phyloP scores from a whole-genome alignment of 2,113 vertebrate genomes.

The Paraplagusia blochii region DNA sequence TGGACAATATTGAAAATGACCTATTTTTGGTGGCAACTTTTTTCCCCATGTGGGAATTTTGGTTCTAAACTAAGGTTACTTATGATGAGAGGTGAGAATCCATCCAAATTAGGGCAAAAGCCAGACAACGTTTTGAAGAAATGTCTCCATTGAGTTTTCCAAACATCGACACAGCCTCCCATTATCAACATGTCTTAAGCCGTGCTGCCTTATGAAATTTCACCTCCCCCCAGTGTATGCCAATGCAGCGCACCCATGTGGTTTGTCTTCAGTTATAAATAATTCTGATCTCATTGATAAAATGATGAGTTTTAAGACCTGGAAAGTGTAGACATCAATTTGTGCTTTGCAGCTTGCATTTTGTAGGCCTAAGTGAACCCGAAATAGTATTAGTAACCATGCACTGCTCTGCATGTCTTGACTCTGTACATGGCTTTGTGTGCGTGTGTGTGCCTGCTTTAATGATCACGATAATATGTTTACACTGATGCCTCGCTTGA shows the following conservation, averaged over 20 bases:
- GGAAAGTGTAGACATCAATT: constrained; percentile 9
- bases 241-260: constrained; percentile 45
- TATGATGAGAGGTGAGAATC: background rate
- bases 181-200: constrained; percentile 64
- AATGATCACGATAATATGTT: constrained; percentile 65
- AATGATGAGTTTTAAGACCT: constrained; percentile 6
- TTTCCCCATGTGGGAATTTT: constrained; percentile 12
- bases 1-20: constrained; percentile 30
- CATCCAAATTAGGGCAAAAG: constrained; percentile 32
- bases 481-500: constrained; percentile 57
- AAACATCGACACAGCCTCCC: constrained; percentile 36
- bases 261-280: constrained; percentile 25
- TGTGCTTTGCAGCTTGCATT: constrained; percentile 21
- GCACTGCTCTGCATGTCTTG: constrained; percentile 67
- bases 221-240: constrained; percentile 33
- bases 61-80: constrained; percentile 9
- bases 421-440: constrained; percentile 57
- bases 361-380: constrained; percentile 16
- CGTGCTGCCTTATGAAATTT: constrained; percentile 72
- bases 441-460: constrained; percentile 64
- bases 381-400: constrained; percentile 49
- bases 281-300: constrained; percentile 20
- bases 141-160: constrained; percentile 12
- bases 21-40: constrained; percentile 49
- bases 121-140: constrained; percentile 26